Conservation (phyloP, 1,140 invertebrate genomes). For the Diorhabda elongata region DNA sequence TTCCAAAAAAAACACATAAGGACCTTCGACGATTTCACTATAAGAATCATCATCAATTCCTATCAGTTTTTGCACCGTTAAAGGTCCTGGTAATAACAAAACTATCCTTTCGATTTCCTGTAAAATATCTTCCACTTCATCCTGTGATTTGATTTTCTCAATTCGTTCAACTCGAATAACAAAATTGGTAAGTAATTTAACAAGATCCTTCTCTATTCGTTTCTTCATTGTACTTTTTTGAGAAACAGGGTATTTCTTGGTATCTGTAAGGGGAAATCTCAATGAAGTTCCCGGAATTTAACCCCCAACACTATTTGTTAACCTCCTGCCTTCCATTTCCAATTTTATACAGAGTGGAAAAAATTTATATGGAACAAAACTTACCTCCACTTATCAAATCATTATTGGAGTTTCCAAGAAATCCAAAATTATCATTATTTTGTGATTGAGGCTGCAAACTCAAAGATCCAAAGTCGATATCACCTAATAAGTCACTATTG, state of each 20-base stretch:
- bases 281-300: slow-evolving; percentile 39
- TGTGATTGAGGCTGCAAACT: slow-evolving; percentile 32
- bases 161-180: slow-evolving; percentile 43
- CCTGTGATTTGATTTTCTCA: slow-evolving; percentile 46
- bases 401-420: slow-evolving; percentile 17
- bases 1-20: slow-evolving; percentile 50
- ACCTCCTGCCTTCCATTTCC: background rate
- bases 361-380: slow-evolving; percentile 5
- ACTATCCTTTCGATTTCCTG: slow-evolving; percentile 30
- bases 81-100: slow-evolving; percentile 55
- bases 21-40: slow-evolving; percentile 42
- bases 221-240: slow-evolving; percentile 16
- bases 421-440: slow-evolving; percentile 30
- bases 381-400: slow-evolving; percentile 31
- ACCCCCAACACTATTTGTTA: slow-evolving; percentile 3
- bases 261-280: slow-evolving; percentile 47
- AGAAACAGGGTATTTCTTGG: background rate
- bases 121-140: slow-evolving; percentile 44
- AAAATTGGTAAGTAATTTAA: slow-evolving; percentile 16
- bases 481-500: slow-evolving; percentile 55
- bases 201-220: slow-evolving; percentile 23
- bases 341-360: background rate
- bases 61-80: slow-evolving; percentile 59
- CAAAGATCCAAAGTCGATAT: slow-evolving; percentile 50
- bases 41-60: slow-evolving; percentile 48